Conservation (phyloP, 2,888 invertebrate species). For the Drosophila subsilvestris region DNA sequence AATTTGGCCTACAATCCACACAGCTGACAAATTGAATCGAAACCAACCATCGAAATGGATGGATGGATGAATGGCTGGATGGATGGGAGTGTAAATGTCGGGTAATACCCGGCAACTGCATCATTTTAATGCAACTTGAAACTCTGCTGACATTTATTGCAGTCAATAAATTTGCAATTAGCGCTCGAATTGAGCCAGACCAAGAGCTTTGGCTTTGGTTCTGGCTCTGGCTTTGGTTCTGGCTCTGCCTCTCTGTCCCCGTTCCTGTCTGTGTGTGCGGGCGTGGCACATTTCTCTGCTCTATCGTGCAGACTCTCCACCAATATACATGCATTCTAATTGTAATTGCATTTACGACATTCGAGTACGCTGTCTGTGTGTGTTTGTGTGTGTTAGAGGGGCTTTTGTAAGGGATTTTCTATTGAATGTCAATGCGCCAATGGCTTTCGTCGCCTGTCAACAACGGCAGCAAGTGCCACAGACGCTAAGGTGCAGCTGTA, state of each 20-base stretch:
- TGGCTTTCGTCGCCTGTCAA: conserved; percentile 50
- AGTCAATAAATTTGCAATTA: conserved; percentile 73
- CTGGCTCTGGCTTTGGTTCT: conserved; percentile 1
- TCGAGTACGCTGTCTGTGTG: conserved; percentile 16
- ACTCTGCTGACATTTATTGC: conserved; percentile 69
- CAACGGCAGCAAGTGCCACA: conserved; percentile 31
- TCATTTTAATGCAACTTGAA: conserved; percentile 52
- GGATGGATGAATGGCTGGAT: background rate
- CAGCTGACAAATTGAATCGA: conserved; percentile 26
- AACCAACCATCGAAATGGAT: background rate
- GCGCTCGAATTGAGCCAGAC: conserved; percentile 28
- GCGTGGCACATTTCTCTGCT: background rate
- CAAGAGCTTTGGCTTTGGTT: conserved; percentile 9
- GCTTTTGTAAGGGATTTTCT: conserved; percentile 38
- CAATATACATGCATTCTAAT: conserved; percentile 43
- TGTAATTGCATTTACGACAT: conserved; percentile 51
- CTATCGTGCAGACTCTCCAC: background rate
- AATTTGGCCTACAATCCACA: background rate
- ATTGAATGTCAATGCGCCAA: conserved; percentile 50
- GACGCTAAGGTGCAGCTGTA: conserved; percentile 24
- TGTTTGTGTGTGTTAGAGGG: conserved; percentile 45
- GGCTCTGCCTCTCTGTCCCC: no score
- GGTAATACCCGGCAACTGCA: conserved; percentile 36
- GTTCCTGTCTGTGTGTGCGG: conserved; percentile 21
- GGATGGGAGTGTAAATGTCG: conserved; percentile 9